phyloP scores from a whole-genome alignment of 2,888 invertebrate species.

The Plutella xylostella region DNA sequence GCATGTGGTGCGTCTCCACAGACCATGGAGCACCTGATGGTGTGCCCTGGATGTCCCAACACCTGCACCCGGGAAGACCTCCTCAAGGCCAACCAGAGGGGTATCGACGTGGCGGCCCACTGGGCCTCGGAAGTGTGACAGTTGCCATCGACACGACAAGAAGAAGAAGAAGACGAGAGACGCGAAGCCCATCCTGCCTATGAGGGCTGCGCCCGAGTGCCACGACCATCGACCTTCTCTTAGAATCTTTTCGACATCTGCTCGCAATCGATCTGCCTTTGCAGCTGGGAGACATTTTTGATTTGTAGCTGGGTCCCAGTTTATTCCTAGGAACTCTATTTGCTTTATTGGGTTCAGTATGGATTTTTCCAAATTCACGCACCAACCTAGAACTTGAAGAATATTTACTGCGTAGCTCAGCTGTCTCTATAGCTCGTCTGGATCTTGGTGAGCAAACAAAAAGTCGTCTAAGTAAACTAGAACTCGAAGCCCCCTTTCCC shows the following conservation, averaged over 20 bases:
- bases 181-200: constrained; percentile 17
- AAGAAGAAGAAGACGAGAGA: too few species aligned
- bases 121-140: too few species aligned
- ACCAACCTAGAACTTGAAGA: neutral
- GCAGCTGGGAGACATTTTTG: neutral
- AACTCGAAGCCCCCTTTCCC: neutral
- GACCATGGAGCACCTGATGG: too few species aligned
- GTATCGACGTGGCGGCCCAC: too few species aligned
- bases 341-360: neutral
- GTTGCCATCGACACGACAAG: too few species aligned
- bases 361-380: neutral
- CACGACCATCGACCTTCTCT: constrained; percentile 11
- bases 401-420: neutral
- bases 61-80: too few species aligned
- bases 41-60: too few species aligned
- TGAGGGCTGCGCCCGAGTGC: constrained; percentile 12
- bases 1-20: too few species aligned
- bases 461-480: neutral
- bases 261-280: neutral
- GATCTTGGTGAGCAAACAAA: neutral
- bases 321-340: neutral
- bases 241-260: neutral
- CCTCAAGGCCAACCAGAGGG: too few species aligned
- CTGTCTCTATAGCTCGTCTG: neutral
- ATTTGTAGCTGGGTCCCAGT: neutral